Base-by-base conservation (phyloP, 1,140 invertebrate genomes). In the Drosophila equinoxialis region DNA sequence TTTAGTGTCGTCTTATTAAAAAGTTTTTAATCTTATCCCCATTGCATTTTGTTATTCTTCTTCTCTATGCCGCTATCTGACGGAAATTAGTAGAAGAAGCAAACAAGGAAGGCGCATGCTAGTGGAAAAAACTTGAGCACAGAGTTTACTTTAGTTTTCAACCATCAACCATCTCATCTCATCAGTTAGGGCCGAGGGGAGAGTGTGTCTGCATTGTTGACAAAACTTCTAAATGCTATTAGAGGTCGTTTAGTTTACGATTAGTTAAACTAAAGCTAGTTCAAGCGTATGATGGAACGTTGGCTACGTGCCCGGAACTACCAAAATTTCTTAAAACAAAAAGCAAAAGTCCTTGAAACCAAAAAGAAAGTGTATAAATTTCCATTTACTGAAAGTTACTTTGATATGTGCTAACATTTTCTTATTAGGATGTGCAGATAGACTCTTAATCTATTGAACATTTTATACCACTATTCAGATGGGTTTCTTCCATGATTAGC, bases 1-100 rank as follows among this genome's bases (percentile, higher is more conserved):
- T 87, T 89, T 89, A 89, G 84, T 87, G 83, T 87, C 72, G 78
- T 87, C 83, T 87, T 87, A 87, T 87, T 87, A 87, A 87, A 87
- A 87, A 87, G 62, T 87, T 87, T 85, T 83, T 89, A 87, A 89
- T 87, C 84, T 89, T 70, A 83, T 79, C 68, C 54, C 3, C 33
- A 48, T 57, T 62, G 68, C 66, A 67, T 75, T 82, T 86, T 81
- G 71, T 87, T 87, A 76, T 6, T 20, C 26, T 48, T 23, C n/a
- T 17, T 41, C 37, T 14, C 13, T 39, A 45, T 65, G 30, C 30
- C 30, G 30, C 6, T 30, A 17, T 41, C 61, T 68, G 68, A 57
- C 68, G 82, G 83, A 87, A 82, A 83, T 82, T 71, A 82, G 67
- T 62, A 37, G 35, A 37, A 37, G 35, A 1, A 8, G 35, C 35